Percentiles rank a stretch among this genome's conserved stretches.
Evolutionary conservation across 2,797 vertebrate genomes (phyloP).

Genomic region (Nannoperca australis): DNA sequence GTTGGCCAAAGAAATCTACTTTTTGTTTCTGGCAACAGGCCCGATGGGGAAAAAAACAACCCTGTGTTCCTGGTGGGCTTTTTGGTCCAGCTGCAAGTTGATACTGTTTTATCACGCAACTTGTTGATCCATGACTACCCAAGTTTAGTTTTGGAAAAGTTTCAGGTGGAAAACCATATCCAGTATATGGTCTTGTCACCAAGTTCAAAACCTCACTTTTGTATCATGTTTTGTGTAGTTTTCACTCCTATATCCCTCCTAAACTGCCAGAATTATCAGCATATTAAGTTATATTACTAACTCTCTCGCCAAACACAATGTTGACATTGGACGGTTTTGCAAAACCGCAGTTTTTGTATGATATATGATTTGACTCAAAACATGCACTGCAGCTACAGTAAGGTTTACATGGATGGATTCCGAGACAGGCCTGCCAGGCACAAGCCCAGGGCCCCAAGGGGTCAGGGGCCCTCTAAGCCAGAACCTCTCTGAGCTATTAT

Average conservation of each 20-base stretch:
- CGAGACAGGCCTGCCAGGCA: slow-evolving; percentile 16
- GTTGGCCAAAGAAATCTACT: slow-evolving; percentile 7
- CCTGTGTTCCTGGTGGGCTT: slow-evolving; percentile 15
- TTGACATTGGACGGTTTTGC: slow-evolving; percentile 58
- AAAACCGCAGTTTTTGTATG: slow-evolving; percentile 26
- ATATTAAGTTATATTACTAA: slow-evolving; percentile 49
- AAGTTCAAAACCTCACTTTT: slow-evolving; percentile 15
- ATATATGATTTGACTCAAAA: slow-evolving; percentile 42
- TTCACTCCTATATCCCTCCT: slow-evolving; percentile 17
- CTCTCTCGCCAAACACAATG: slow-evolving; percentile 61
- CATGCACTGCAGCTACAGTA: slow-evolving; percentile 14
- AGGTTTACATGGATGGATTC: slow-evolving; percentile 33
- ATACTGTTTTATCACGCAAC: slow-evolving; percentile 30
- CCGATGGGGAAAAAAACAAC: slow-evolving; percentile 12
- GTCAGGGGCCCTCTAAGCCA: slow-evolving; percentile 4
- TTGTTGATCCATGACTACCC: background rate
- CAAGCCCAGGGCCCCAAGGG: slow-evolving; percentile 1
- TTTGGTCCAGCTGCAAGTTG: background rate
- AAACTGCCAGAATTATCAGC: slow-evolving; percentile 60
- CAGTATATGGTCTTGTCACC: slow-evolving; percentile 16
- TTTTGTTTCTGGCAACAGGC: slow-evolving; percentile 11
- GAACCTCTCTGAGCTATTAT: slow-evolving; percentile 22
- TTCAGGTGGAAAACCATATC: slow-evolving; percentile 9
- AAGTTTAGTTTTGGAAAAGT: slow-evolving; percentile 28
- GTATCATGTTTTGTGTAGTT: slow-evolving; percentile 38